These are phyloP conservation scores for Samia ricini DNA, from an alignment of 1,140 invertebrate genomes.

Conservation along the genomic window DNA sequence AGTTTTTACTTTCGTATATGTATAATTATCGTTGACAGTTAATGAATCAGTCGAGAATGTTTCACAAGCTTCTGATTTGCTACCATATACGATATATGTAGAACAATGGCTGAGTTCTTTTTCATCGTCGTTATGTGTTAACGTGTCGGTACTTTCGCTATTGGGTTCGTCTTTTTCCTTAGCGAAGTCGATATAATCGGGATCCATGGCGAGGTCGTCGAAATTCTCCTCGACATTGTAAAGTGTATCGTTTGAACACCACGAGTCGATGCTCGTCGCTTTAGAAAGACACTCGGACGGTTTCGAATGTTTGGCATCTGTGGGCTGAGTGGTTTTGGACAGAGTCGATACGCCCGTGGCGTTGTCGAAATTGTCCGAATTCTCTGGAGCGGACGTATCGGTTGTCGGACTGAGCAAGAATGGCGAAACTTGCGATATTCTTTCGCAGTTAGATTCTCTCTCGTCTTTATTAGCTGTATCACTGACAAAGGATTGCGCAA, in stretches of 20 bases:
- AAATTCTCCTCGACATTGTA: slow-evolving; percentile 80
- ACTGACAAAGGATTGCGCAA: slow-evolving; percentile 39
- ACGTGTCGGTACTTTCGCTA: slow-evolving; percentile 61
- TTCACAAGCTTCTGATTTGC: slow-evolving; percentile 59
- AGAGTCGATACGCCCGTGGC: slow-evolving; percentile 59
- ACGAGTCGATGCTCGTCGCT: slow-evolving; percentile 80
- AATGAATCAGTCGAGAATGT: slow-evolving; percentile 68
- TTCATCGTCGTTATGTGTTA: slow-evolving; percentile 62
- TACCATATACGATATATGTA: slow-evolving; percentile 68
- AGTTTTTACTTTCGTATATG: slow-evolving; percentile 62
- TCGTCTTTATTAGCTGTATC: slow-evolving; percentile 63
- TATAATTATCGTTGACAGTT: slow-evolving; percentile 56
- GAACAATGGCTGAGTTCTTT: slow-evolving; percentile 62
- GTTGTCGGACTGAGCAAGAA: slow-evolving; percentile 64
- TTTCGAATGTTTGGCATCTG: slow-evolving; percentile 67
- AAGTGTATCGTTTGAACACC: slow-evolving; percentile 80
- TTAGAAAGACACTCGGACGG: slow-evolving; percentile 74
- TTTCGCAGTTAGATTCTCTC: slow-evolving; percentile 55
- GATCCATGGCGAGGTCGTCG: slow-evolving; percentile 68
- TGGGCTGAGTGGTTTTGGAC: slow-evolving; percentile 65
- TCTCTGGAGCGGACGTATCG: slow-evolving; percentile 59
- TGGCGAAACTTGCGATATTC: slow-evolving; percentile 66
- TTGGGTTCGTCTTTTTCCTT: slow-evolving; percentile 41
- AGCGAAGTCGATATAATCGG: slow-evolving; percentile 48
- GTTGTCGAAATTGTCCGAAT: slow-evolving; percentile 47